Evolutionary conservation across 2,113 vertebrate genomes (phyloP).

Genomic region (Zootoca vivipara): DNA sequence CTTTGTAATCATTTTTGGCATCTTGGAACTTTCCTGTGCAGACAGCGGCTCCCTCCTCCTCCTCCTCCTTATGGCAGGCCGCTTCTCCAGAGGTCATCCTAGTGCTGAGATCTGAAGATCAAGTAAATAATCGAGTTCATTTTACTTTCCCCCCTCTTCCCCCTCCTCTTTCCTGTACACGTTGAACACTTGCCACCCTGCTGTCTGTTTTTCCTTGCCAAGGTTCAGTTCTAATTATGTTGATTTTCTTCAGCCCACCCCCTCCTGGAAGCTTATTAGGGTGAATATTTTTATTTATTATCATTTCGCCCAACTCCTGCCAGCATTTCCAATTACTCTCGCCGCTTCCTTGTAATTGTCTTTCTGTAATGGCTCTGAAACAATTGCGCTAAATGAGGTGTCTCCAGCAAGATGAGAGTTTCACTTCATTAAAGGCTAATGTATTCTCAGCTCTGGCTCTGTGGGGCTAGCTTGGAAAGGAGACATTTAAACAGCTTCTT

Average conservation of each 20-base stretch:
- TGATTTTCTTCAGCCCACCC: conserved; percentile 96
- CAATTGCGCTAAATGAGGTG: conserved; percentile 99
- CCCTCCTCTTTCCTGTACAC: conserved; percentile 49
- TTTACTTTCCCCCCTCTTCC: conserved; percentile 56
- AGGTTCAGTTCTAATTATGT: conserved; percentile 99
- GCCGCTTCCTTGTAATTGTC: conserved; percentile 99
- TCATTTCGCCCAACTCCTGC: conserved; percentile 98
- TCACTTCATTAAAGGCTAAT: conserved; percentile 99
- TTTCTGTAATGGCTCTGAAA: conserved; percentile 99
- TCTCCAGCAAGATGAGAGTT: conserved; percentile 97
- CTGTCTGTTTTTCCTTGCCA: conserved; percentile 85
- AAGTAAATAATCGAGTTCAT: conserved; percentile 59
- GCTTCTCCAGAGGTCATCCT: conserved; percentile 46
- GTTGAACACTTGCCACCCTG: conserved; percentile 76
- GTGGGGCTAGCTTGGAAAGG: conserved; percentile 75
- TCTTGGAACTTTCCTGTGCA: neutral
- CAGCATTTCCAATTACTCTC: conserved; percentile 99
- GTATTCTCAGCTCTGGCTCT: conserved; percentile 94
- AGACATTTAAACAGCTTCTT: conserved; percentile 68
- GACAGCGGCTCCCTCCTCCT: neutral
- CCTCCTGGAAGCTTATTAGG: conserved; percentile 97
- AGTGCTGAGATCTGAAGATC: conserved; percentile 37
- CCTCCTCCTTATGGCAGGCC: neutral
- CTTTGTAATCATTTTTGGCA: conserved; percentile 19
- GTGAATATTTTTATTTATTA: conserved; percentile 99